These are phyloP conservation scores for Caretta caretta DNA, from an alignment of 2,113 vertebrate species.

Conservation along the genomic window DNA sequence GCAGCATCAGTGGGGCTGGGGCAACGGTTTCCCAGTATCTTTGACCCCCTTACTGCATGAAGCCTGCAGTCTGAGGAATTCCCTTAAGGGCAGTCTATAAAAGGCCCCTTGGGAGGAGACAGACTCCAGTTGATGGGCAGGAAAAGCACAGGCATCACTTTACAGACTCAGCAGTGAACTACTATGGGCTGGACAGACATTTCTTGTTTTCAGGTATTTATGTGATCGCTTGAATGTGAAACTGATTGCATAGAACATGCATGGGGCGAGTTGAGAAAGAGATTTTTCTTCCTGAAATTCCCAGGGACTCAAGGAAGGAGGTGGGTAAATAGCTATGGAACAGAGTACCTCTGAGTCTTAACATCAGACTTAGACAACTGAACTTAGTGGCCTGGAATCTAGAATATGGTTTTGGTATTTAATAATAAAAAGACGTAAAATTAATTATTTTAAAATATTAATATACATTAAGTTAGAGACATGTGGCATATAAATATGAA, in stretches of 20 bases:
- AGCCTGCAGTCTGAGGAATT: background rate
- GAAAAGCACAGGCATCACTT: background rate
- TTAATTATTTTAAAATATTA: background rate
- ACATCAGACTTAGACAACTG: background rate
- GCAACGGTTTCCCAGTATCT: background rate
- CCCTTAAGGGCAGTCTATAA: background rate
- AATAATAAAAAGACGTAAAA: background rate
- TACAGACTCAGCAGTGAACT: background rate
- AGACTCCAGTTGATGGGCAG: background rate
- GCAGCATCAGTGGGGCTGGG: too few species aligned
- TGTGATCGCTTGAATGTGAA: background rate
- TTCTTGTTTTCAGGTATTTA: background rate
- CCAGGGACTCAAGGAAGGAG: background rate
- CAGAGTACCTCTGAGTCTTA: background rate
- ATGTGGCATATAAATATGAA: background rate
- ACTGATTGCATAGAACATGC: background rate
- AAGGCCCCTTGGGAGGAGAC: background rate
- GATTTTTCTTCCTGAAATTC: background rate
- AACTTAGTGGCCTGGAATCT: background rate
- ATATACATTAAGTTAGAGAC: accelerated
- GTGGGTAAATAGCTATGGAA: background rate
- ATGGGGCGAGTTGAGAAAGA: background rate
- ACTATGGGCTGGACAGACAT: background rate
- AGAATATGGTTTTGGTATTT: background rate
- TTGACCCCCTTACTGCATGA: background rate